Evolutionary conservation across 2,797 vertebrate species (phyloP), one percentile per base, ranked within the genome.

Genomic region (Poeciliopsis paucimaculata): DNA sequence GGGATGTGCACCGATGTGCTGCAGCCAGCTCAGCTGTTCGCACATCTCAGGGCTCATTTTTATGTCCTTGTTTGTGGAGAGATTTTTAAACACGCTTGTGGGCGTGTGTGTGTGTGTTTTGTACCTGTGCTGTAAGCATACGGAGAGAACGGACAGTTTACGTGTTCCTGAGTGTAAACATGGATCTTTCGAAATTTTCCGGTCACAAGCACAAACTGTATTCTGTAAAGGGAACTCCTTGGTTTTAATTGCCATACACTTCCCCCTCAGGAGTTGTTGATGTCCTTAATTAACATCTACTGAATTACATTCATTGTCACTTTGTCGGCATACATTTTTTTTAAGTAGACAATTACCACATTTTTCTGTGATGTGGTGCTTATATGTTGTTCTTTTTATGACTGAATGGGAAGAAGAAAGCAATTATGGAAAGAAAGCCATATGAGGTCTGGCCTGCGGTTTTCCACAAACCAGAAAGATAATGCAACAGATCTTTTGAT

Each of bases 1-100:
- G 76, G 77, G 72, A 31, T 12, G 73, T 86, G 70, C 73, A 76
- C 82, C 76, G 82, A 91, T 78, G 80, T 92, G 92, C 91, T 88
- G 46, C 79, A 87, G 89, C 91, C 90, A 92, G 91, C 90, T 88
- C 75, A 23, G 55, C 72, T 43, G 62, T 34, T 31, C 72, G 72
- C 75, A 80, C 8, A 73, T 88, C 77, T 84, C 64, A 2, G 73
- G 72, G 77, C 79, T n/a, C 45, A 34, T 84, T 79, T 86, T 12
- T 84, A 34, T 74, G 45, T 47, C 62, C 68, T 76, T 64, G 75
- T 53, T 55, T 60, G 80, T 73, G 72, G 11, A 57, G 1, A 36
- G 41, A 20, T 28, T 55, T 77, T n/a, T 72, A 16, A 6, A 41
- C 8, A 8, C 15, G 46, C 4, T 13, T 2, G 49, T 6, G n/a